A percentile compares a stretch with the other conserved stretches of the same genome.
Evolutionary conservation across 2,888 invertebrate species (phyloP).

Genomic region (Pyralis farinalis): DNA sequence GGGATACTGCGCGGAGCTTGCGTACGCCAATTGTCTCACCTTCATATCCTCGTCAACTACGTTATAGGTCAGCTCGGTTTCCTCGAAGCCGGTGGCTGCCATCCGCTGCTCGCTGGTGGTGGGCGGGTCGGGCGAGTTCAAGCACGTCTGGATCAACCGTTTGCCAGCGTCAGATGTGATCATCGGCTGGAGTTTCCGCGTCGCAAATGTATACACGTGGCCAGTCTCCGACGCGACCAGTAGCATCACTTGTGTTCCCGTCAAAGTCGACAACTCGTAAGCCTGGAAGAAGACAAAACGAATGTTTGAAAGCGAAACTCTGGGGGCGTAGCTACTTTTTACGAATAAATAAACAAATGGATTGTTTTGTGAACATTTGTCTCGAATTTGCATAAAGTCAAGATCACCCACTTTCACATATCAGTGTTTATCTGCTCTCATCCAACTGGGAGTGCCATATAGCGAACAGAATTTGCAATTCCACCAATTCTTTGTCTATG

Average conservation of each 20-base stretch:
- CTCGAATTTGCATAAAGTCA: slow-evolving; percentile 9
- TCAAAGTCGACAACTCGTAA: slow-evolving; percentile 98
- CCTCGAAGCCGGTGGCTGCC: slow-evolving; percentile 99
- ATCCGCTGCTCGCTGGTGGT: slow-evolving; percentile 95
- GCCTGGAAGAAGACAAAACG: slow-evolving; percentile 85
- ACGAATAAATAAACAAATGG: neutral
- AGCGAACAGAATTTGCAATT: slow-evolving; percentile 8
- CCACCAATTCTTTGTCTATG: slow-evolving; percentile 5
- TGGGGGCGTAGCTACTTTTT: neutral
- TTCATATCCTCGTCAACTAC: slow-evolving; percentile 97
- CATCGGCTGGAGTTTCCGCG: slow-evolving; percentile 99
- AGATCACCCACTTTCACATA: slow-evolving; percentile 9
- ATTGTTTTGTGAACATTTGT: slow-evolving; percentile 7
- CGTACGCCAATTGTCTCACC: slow-evolving; percentile 98
- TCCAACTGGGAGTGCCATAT: slow-evolving; percentile 8
- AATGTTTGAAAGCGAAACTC: neutral
- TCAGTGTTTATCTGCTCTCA: slow-evolving; percentile 6
- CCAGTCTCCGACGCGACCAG: slow-evolving; percentile 99
- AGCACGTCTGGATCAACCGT: slow-evolving; percentile 98
- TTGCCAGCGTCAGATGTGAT: slow-evolving; percentile 99
- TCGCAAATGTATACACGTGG: slow-evolving; percentile 99
- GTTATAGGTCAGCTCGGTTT: slow-evolving; percentile 98
- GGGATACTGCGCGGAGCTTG: slow-evolving; percentile 86
- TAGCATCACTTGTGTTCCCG: slow-evolving; percentile 99
- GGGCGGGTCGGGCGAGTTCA: slow-evolving; percentile 97